Conservation (phyloP, 2,888 invertebrate genomes). For the Carcina quercana region DNA sequence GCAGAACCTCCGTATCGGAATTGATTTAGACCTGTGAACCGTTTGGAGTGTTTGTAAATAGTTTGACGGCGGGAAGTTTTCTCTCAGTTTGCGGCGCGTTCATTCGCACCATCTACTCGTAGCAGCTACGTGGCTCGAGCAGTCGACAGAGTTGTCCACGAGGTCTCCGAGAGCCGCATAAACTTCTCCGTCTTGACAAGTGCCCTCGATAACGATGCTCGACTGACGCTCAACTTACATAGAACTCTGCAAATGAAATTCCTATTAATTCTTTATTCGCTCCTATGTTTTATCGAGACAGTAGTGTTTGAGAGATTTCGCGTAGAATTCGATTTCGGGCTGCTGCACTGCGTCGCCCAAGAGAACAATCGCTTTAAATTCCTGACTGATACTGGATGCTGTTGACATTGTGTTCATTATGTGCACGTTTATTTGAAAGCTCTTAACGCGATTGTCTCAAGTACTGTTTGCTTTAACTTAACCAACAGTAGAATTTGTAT, state of each 20-base stretch:
- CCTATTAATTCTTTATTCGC: conserved; percentile 30
- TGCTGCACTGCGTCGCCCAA: no score
- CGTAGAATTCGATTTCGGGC: conserved; percentile 54
- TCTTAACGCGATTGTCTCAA: no score
- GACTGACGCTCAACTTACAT: conserved; percentile 29
- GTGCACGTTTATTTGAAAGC: no score
- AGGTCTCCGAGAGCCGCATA: conserved; percentile 18
- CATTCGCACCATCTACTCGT: conserved; percentile 14
- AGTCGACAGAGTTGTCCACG: conserved; percentile 24
- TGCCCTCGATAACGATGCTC: conserved; percentile 31
- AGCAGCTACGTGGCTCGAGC: conserved; percentile 27
- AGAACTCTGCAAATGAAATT: conserved; percentile 47
- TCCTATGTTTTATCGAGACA: conserved; percentile 16
- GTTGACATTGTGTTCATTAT: no score
- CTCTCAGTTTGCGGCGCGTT: conserved; percentile 12
- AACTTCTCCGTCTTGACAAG: conserved; percentile 30
- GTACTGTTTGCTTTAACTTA: no score
- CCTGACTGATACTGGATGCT: no score
- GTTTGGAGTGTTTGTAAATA: no score
- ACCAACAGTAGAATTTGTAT: no score
- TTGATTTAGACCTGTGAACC: no score
- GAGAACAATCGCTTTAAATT: no score
- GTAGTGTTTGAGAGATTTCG: conserved; percentile 26
- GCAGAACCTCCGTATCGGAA: no score
- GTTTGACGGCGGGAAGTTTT: no score